A percentile compares a stretch with the other conserved stretches of the same genome.
These are phyloP conservation scores for Etheostoma spectabile DNA, from an alignment of 2,113 vertebrate species.

Conservation along the genomic window DNA sequence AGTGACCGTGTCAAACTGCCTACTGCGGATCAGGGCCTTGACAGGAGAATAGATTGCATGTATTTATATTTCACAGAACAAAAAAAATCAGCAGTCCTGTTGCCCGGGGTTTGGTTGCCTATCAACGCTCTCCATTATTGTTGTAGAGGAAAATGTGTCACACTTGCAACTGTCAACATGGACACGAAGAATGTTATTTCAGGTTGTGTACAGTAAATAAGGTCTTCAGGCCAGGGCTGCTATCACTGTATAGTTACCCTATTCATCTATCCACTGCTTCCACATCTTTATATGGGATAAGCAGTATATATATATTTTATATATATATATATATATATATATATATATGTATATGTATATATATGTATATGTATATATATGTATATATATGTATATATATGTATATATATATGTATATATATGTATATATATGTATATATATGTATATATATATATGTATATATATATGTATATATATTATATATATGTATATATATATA, in stretches of 20 bases:
- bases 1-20: constrained; percentile 74
- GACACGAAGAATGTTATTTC: constrained; percentile 70
- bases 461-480: too few relatives aligned
- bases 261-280: constrained; percentile 25
- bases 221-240: constrained; percentile 50
- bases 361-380: too few relatives aligned
- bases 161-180: constrained; percentile 67
- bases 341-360: too few relatives aligned
- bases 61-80: constrained; percentile 74
- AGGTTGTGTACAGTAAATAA: constrained; percentile 63
- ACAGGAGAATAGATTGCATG: constrained; percentile 80
- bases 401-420: too few relatives aligned
- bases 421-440: too few relatives aligned
- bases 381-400: too few relatives aligned
- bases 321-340: too few relatives aligned
- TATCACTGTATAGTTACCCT: constrained; percentile 12
- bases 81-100: constrained; percentile 65
- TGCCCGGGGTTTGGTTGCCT: constrained; percentile 62
- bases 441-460: too few relatives aligned
- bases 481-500: too few relatives aligned
- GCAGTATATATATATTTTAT: too few relatives aligned
- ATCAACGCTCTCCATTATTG: constrained; percentile 65
- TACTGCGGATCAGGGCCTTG: constrained; percentile 69
- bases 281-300: constrained; percentile 22
- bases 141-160: constrained; percentile 60